Evolutionary conservation across 2,113 vertebrate genomes (phyloP).

Genomic region (Typhlomys cinereus): DNA sequence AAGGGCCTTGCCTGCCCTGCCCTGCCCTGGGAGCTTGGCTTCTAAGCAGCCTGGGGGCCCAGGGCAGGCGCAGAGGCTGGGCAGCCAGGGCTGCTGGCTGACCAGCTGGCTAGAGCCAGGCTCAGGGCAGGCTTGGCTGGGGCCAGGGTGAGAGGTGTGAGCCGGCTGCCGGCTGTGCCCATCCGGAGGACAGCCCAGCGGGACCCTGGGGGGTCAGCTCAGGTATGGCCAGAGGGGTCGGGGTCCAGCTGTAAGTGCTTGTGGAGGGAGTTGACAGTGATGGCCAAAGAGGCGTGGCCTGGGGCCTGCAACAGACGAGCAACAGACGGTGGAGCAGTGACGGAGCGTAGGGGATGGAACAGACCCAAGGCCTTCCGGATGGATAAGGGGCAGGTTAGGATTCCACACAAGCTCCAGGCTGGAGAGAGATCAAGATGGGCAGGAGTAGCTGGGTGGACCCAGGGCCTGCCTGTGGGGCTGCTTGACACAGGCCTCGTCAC

Average conservation of each 20-base stretch:
- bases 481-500: background rate
- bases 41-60: background rate
- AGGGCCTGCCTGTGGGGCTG: rapidly evolving
- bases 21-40: background rate
- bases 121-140: background rate
- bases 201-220: rapidly evolving
- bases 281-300: background rate
- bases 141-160: background rate
- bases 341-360: background rate
- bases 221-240: background rate
- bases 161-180: background rate
- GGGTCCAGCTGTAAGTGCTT: background rate
- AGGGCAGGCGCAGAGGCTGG: background rate
- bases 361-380: background rate
- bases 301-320: background rate
- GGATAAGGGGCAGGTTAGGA: background rate
- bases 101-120: background rate
- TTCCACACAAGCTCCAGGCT: background rate
- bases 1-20: background rate
- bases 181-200: background rate
- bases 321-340: rapidly evolving
- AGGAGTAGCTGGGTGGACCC: no score
- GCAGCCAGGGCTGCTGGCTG: background rate
- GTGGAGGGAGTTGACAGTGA: background rate
- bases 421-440: background rate